Evolutionary conservation across 92 coral and sea anemone genomes (phyloP), one percentile per base, ranked within the genome.

Genomic region (Phenganax stokvisi): DNA sequence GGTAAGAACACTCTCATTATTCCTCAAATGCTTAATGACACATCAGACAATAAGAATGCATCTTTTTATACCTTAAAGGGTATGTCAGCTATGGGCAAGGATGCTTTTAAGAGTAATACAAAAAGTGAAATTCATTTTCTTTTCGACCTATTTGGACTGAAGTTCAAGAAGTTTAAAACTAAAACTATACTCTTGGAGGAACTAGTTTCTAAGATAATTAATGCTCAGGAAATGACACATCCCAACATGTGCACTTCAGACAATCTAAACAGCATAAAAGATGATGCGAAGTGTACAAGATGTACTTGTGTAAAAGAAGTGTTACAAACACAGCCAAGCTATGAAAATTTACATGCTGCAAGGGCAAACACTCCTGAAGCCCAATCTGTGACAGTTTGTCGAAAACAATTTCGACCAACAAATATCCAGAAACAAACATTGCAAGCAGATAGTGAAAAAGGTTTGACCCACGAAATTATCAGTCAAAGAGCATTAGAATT

Each of bases 401-500:
- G 80, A 72, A 82, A 82, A 60, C 85, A 72, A 73, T 80, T 85
- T 73, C 31, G 68, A 52, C 82, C 88, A 85, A 71, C 80, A 5
- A 66, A 65, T 57, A 10, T 20, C n/a, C 88, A 85, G 59, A 75
- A 75, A 54, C 25, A 47, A 75, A 75, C 56, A 54, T 65, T 75
- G 10, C 64, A 75, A 57, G 44, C n/a, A 61, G 88, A 80, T 51
- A 61, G 81, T 73, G 53, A 51, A 72, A 63, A 53, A 65, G 76
- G 82, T 12, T 69, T 31, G 51, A 71, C 83, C 44, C 61, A 56
- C 15, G 79, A 80, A 55, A 25, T 81, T 13, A 67, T 72, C 56
- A 57, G 53, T n/a, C 78, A 64, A 54, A 85, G 85, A 64, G 85
- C 88, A 71, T 29, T 30, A 62, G 85, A 85, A 72, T 85, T 85